These are phyloP conservation scores for Lepisosteus osseus DNA, from an alignment of 2,113 vertebrate genomes.

Conservation along the genomic window DNA sequence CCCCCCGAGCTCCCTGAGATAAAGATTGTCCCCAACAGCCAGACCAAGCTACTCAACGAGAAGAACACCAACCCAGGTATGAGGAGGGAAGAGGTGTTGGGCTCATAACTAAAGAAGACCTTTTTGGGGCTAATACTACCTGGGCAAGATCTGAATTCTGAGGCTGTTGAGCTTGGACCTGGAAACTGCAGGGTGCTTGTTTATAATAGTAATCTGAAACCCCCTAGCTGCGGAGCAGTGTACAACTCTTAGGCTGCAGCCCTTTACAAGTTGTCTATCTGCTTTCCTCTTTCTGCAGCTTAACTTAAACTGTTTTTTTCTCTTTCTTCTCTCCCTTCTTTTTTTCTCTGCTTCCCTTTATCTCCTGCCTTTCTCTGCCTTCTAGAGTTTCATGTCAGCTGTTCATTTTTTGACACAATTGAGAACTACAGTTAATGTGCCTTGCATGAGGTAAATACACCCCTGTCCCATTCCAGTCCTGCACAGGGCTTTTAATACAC, in stretches of 20 bases:
- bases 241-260: no score
- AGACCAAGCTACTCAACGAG: slow-evolving; percentile 77
- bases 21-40: slow-evolving; percentile 78
- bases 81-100: not conserved
- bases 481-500: no score
- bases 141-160: not conserved
- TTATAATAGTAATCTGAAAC: not conserved
- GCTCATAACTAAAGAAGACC: not conserved
- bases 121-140: not conserved
- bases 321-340: slow-evolving; percentile 32
- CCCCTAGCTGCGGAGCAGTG: no score
- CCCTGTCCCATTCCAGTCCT: no score
- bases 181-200: not conserved
- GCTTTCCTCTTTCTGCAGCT: slow-evolving; percentile 24
- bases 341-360: slow-evolving; percentile 34
- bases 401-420: slow-evolving; percentile 84
- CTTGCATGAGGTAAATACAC: slow-evolving; percentile 60
- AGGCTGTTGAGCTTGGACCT: not conserved
- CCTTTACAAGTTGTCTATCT: not conserved
- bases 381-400: slow-evolving; percentile 75
- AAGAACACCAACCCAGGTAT: slow-evolving; percentile 62
- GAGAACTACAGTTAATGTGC: slow-evolving; percentile 81
- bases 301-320: slow-evolving; percentile 50
- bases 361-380: slow-evolving; percentile 39
- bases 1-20: slow-evolving; percentile 71